Conservation (phyloP, 2,888 invertebrate genomes). For the Drosophila quinaria region DNA sequence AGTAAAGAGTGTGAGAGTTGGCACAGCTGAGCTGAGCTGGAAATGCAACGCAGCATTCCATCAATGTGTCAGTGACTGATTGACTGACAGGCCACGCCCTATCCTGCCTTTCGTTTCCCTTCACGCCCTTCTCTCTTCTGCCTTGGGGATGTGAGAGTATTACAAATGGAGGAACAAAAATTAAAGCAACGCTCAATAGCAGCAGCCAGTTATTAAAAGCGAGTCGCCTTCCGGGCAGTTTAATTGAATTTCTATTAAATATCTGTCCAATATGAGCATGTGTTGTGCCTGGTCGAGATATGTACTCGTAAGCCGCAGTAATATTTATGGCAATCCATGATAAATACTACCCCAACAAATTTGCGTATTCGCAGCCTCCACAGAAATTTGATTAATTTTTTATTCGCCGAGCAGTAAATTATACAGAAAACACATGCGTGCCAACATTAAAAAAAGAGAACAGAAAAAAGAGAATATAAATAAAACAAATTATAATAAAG, state of each 20-base stretch:
- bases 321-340: slow-evolving; percentile 73
- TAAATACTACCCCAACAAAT: slow-evolving; percentile 47
- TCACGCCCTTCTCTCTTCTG: no score
- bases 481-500: slow-evolving; percentile 29
- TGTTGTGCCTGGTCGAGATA: slow-evolving; percentile 35
- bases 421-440: slow-evolving; percentile 27
- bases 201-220: slow-evolving; percentile 9
- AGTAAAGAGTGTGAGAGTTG: not conserved
- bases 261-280: not conserved
- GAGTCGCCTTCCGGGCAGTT: slow-evolving; percentile 15
- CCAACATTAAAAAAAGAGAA: not conserved
- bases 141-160: not conserved
- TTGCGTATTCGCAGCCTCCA: slow-evolving; percentile 38
- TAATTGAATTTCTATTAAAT: slow-evolving; percentile 37
- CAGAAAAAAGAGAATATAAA: slow-evolving; percentile 17
- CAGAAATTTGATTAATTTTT: slow-evolving; percentile 67
- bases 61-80: slow-evolving; percentile 61
- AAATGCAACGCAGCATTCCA: slow-evolving; percentile 48
- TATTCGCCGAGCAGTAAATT: slow-evolving; percentile 35
- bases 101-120: not conserved
- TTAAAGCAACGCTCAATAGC: slow-evolving; percentile 15
- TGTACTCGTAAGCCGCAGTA: slow-evolving; percentile 31
- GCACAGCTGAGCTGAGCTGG: slow-evolving; percentile 31
- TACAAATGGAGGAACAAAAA: not conserved
- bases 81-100: slow-evolving; percentile 44